Conservation (phyloP, 2,888 invertebrate species). For the Aspidiotus rigidus region DNA sequence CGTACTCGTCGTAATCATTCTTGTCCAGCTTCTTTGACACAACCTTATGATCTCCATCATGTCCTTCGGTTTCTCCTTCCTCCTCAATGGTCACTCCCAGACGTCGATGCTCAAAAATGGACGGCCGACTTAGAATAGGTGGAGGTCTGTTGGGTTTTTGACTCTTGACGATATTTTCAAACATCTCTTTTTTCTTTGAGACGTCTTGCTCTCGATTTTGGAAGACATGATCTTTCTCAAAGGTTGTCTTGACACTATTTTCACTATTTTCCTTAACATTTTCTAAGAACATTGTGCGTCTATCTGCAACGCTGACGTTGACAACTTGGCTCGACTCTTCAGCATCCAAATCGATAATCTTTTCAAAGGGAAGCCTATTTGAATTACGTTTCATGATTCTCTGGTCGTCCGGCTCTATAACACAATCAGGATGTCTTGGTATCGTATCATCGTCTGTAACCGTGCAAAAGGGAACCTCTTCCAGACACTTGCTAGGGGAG, state of each 20-base stretch:
- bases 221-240: conserved; percentile 18
- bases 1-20: conserved; percentile 1
- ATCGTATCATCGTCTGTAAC: conserved; percentile 47
- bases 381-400: conserved; percentile 22
- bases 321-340: conserved; percentile 27
- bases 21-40: conserved; percentile 6
- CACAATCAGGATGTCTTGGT: conserved; percentile 59
- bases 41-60: conserved; percentile 1
- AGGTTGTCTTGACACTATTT: conserved; percentile 36
- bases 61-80: not conserved
- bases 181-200: conserved; percentile 55
- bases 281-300: conserved; percentile 48
- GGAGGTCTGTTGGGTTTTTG: conserved; percentile 24
- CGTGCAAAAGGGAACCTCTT: conserved; percentile 52
- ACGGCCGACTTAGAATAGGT: not conserved
- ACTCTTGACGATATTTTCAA: conserved; percentile 53
- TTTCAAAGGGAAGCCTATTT: conserved; percentile 19
- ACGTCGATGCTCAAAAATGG: not conserved
- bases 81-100: not conserved
- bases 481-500: conserved; percentile 59
- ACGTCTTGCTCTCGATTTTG: conserved; percentile 36
- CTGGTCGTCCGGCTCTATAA: conserved; percentile 62
- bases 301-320: conserved; percentile 50
- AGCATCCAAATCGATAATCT: conserved; percentile 39
- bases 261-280: conserved; percentile 41